These are phyloP conservation scores for Zosterops borbonicus DNA, from an alignment of 2,113 vertebrate species.

Conservation along the genomic window DNA sequence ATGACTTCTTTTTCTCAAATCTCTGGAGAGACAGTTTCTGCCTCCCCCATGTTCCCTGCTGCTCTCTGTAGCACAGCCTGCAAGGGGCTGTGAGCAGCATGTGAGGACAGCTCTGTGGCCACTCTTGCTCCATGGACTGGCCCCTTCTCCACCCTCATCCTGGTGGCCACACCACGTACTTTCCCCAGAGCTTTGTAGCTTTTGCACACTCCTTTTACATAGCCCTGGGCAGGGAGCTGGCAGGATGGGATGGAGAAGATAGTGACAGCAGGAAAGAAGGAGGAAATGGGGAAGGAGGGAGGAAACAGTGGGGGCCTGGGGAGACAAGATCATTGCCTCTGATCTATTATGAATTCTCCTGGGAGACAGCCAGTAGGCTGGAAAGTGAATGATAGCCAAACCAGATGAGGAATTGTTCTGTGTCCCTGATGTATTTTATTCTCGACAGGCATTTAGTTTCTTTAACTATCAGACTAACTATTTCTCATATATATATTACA, in stretches of 20 bases:
- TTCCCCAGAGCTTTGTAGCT: not conserved
- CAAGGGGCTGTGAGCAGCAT: not conserved
- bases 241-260: not conserved
- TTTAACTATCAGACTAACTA: conserved; percentile 62
- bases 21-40: not conserved
- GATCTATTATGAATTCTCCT: conserved; percentile 37
- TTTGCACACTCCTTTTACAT: not conserved
- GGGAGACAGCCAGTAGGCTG: conserved; percentile 27
- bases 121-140: not conserved
- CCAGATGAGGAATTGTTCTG: conserved; percentile 50
- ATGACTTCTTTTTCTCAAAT: not conserved
- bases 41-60: not conserved
- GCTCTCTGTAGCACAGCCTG: not conserved
- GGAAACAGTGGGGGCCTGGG: not conserved
- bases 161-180: rapidly evolving
- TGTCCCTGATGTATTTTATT: conserved; percentile 53
- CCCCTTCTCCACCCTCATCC: not conserved
- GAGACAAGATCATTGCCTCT: conserved; percentile 9
- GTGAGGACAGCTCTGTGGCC: not conserved
- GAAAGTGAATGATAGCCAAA: conserved; percentile 58
- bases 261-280: not conserved
- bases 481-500: conserved; percentile 55
- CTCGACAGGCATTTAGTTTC: conserved; percentile 48
- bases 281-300: not conserved
- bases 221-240: not conserved